A percentile compares a stretch with the other conserved stretches of the same genome.
These are phyloP conservation scores for Melieria crassipennis DNA, from an alignment of 2,888 invertebrate species.

Conservation along the genomic window DNA sequence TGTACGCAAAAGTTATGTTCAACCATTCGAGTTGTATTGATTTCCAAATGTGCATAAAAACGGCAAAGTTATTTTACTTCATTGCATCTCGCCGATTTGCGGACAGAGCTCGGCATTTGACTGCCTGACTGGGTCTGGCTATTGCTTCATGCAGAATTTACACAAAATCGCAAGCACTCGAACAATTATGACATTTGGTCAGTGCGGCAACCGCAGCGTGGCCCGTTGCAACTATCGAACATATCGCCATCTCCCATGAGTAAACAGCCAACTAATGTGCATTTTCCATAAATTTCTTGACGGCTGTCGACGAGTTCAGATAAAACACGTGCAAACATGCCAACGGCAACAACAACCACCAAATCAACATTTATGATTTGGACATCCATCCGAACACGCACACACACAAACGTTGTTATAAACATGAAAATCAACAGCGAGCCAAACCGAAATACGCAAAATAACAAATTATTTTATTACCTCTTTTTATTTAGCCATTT, in stretches of 20 bases:
- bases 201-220: neutral
- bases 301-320: constrained; percentile 33
- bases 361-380: neutral
- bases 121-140: no score
- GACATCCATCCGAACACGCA: neutral
- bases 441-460: neutral
- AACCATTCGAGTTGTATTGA: no score
- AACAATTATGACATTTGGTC: constrained; percentile 20
- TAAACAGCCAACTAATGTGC: neutral
- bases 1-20: neutral
- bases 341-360: constrained; percentile 19
- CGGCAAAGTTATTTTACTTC: no score
- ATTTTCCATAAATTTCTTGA: constrained; percentile 19
- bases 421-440: neutral
- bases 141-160: no score
- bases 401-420: neutral
- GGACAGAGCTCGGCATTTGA: no score
- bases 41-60: no score
- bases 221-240: neutral
- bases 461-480: constrained; percentile 18
- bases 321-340: constrained; percentile 49
- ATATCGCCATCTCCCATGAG: neutral
- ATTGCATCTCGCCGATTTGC: no score
- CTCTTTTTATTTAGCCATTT: neutral
- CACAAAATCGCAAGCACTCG: neutral